Base-by-base conservation (phyloP, 2,888 invertebrate species). In the Crematogaster levior region DNA sequence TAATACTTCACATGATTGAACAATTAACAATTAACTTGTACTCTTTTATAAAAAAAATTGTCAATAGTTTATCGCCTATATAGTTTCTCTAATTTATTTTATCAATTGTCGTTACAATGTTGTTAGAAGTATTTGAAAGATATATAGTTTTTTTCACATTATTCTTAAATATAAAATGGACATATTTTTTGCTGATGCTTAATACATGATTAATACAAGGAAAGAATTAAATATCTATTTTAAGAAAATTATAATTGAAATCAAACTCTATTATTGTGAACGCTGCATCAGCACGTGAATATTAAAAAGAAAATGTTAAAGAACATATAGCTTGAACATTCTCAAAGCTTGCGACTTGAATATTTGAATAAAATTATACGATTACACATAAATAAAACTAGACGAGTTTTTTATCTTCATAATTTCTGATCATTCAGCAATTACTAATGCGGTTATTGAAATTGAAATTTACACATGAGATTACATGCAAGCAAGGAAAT, bases 381-480 rank as follows among this genome's bases (percentile, higher is more conserved):
- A 46, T 70, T 7, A 37, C 15, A 9, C 30, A 63, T 46, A 21
- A 63, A 65, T 51, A 9, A 74, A 43, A 46, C 7, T 21, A 48
- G 10, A 60, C 10, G 30, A 61, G 9, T 34, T 30, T n/a, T 21
- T 60, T 21, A 43, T 48, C 18, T 24, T 61, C 6, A 34, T 7
- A 43, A 43, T 43, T 68, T 40, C 43, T 18, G 27, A 56, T 63
- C 37, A 37, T 51, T 48, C 24, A 37, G 68, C 37, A 34, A 18
- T 77, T 70, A 56, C 4, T 68, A 21, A 81, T 61, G 21, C 34
- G 27, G 18, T n/a, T 40, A n/a, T 65, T 65, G 27, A 65, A 75
- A 46, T 79, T 56, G 77, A 58, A 79, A 79, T 79, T 79, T 58
- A 27, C 65, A 37, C 24, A 61, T 48, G 65, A 66, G 37, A 70